These are phyloP conservation scores for Cebidichthys violaceus DNA, from an alignment of 2,113 vertebrate genomes.

Conservation along the genomic window DNA sequence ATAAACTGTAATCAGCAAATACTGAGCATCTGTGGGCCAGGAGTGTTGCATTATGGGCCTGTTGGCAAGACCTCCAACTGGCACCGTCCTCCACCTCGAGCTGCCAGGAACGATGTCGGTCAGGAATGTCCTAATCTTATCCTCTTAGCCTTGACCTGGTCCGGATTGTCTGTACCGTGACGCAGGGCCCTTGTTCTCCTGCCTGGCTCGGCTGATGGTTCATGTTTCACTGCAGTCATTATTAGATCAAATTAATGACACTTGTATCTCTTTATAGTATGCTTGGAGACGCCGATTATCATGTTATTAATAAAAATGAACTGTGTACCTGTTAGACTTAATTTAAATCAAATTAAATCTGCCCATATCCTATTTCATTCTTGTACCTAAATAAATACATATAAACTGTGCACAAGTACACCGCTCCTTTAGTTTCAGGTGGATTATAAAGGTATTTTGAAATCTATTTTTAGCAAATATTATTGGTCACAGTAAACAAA, in stretches of 20 bases:
- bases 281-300: conserved; percentile 58
- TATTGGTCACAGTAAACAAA: not conserved
- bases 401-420: not conserved
- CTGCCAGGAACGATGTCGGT: conserved; percentile 52
- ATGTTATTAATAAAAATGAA: conserved; percentile 66
- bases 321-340: conserved; percentile 51
- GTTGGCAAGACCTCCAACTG: conserved; percentile 43
- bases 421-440: not conserved
- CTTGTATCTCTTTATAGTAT: conserved; percentile 51
- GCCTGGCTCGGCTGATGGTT: conserved; percentile 51
- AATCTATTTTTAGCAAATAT: not conserved
- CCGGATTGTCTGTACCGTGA: conserved; percentile 59
- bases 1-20: conserved; percentile 40
- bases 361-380: conserved; percentile 20
- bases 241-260: conserved; percentile 76
- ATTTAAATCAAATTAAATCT: conserved; percentile 2
- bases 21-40: conserved; percentile 49
- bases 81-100: conserved; percentile 55
- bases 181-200: conserved; percentile 66
- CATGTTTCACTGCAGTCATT: conserved; percentile 70
- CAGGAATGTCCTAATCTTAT: conserved; percentile 78
- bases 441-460: conserved; percentile 2
- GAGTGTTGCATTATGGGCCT: conserved; percentile 57
- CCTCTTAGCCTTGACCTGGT: conserved; percentile 71
- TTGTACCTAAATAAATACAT: not conserved